phyloP scores from a whole-genome alignment of 2,113 vertebrate genomes.

The Pelecanoides urinatrix region DNA sequence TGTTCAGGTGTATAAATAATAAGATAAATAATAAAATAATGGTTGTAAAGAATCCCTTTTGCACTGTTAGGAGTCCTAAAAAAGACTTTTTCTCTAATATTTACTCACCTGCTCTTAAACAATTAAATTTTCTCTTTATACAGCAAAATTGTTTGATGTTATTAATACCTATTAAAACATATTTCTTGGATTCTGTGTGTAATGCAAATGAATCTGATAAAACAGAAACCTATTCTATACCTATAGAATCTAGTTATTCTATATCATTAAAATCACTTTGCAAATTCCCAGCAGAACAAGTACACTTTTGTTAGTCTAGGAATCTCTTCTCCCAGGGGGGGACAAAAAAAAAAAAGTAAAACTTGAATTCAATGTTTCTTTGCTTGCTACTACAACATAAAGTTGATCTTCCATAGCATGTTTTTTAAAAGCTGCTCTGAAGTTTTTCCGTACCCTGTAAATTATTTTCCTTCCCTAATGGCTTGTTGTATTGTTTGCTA shows the following conservation, averaged over 20 bases:
- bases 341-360: not conserved
- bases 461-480: slow-evolving; percentile 70
- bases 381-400: slow-evolving; percentile 56
- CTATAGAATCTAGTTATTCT: not conserved
- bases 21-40: not conserved
- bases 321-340: slow-evolving; percentile 1
- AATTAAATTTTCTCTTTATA: not conserved
- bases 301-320: slow-evolving; percentile 27
- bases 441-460: slow-evolving; percentile 55
- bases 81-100: not conserved
- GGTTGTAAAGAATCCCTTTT: not conserved
- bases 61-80: not conserved
- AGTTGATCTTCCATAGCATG: slow-evolving; percentile 67
- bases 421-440: slow-evolving; percentile 67
- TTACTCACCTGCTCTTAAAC: not conserved
- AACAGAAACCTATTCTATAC: not conserved
- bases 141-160: not conserved
- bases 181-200: not conserved
- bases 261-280: not conserved
- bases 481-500: slow-evolving; percentile 60
- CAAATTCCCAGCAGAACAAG: slow-evolving; percentile 12
- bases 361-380: not conserved
- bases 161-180: not conserved
- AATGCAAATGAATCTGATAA: not conserved
- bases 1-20: not conserved